Evolutionary conservation across 2,888 invertebrate genomes (phyloP).

Genomic region (Eueremaeus valkanovi): DNA sequence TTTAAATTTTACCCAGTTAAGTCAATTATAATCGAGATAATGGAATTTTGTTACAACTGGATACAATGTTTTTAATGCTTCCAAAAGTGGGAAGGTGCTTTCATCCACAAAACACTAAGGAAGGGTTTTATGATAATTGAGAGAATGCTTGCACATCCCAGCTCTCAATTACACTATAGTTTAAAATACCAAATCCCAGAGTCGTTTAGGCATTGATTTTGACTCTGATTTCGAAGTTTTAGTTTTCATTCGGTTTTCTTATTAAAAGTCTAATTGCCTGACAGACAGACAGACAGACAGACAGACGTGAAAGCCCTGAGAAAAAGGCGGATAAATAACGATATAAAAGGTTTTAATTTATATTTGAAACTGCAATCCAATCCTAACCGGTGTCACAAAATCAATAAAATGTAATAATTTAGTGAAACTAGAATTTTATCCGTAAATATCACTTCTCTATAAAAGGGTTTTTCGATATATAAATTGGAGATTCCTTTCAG

Average conservation of each 20-base stretch:
- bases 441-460: neutral
- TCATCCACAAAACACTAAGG: no score
- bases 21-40: no score
- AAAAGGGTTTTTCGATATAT: neutral
- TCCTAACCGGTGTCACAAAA: neutral
- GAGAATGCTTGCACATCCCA: no score
- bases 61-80: no score
- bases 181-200: no score
- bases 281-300: no score
- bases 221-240: neutral
- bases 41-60: no score
- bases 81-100: no score
- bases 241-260: neutral
- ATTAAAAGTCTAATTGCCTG: neutral
- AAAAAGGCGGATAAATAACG: neutral
- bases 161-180: no score
- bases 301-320: neutral
- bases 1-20: no score
- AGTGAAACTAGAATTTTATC: neutral
- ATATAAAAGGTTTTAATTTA: neutral
- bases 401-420: conserved; percentile 9
- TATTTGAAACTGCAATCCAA: neutral
- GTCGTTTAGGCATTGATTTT: neutral
- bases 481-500: neutral
- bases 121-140: no score